Percentiles rank a stretch among this genome's conserved stretches.
Conservation (phyloP, 1,140 invertebrate genomes). For the Macrostomum lignano region DNA sequence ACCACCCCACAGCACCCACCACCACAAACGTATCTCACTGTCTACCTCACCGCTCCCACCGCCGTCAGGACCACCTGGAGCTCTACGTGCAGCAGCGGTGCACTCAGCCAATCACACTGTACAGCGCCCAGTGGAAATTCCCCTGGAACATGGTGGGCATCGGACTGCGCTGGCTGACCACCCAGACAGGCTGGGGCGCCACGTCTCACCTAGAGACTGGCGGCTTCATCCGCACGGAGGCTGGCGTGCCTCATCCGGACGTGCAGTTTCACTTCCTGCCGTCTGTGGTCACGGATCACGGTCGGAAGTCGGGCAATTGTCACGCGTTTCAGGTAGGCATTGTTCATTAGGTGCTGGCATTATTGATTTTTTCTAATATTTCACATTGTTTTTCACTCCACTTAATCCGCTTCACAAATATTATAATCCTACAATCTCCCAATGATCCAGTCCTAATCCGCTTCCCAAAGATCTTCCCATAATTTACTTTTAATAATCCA, state of each 20-base stretch:
- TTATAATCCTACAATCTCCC: too few species aligned
- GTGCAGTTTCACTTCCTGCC: constrained; percentile 32
- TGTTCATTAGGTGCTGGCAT: neutral
- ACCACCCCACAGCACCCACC: too few species aligned
- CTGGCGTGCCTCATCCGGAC: constrained; percentile 25
- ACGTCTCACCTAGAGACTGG: constrained; percentile 30
- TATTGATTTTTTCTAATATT: too few species aligned
- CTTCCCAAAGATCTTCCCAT: too few species aligned
- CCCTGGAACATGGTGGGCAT: constrained; percentile 30
- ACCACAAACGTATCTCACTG: too few species aligned
- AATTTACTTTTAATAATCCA: too few species aligned
- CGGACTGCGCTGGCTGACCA: constrained; percentile 29
- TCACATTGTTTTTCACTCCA: too few species aligned
- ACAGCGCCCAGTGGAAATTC: constrained; percentile 31
- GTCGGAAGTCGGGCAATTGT: constrained; percentile 19
- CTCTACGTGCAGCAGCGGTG: constrained; percentile 30
- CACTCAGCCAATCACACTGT: constrained; percentile 28
- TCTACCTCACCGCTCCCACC: too few species aligned
- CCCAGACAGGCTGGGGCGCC: constrained; percentile 22
- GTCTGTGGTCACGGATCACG: constrained; percentile 30
- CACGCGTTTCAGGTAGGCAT: constrained; percentile 20
- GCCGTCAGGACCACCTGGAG: constrained; percentile 17
- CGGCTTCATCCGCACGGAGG: constrained; percentile 25
- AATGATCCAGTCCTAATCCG: too few species aligned
- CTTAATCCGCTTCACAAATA: too few species aligned